A percentile compares a stretch with the other conserved stretches of the same genome.
Conservation (phyloP, 2,797 vertebrate genomes). For the Mycteria americana region DNA sequence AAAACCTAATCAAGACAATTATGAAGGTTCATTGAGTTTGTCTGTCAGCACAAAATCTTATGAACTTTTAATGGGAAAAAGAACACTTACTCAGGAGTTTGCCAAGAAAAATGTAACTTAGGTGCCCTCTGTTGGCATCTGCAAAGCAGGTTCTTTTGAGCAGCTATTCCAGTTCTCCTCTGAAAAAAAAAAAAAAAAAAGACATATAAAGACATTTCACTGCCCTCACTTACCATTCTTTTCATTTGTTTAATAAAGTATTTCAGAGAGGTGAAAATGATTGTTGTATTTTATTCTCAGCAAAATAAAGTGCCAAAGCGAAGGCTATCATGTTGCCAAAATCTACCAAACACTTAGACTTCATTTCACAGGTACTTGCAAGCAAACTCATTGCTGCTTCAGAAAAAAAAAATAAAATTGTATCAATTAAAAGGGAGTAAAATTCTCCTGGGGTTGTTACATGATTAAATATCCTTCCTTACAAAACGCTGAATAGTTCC, state of each 20-base stretch:
- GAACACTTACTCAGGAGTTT: not conserved
- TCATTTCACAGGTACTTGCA: not conserved
- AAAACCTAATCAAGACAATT: not conserved
- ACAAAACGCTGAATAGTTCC: not conserved
- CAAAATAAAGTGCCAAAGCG: not conserved
- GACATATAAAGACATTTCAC: not conserved
- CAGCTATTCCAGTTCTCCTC: not conserved
- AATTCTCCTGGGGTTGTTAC: not conserved
- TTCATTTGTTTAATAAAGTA: not conserved
- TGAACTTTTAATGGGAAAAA: not conserved
- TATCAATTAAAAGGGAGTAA: not conserved
- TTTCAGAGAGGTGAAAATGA: not conserved
- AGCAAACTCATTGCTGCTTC: not conserved
- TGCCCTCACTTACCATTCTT: not conserved
- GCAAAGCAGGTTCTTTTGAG: not conserved
- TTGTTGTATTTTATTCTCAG: not conserved
- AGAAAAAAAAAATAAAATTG: not conserved
- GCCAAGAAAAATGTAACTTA: not conserved
- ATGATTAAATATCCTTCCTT: not conserved
- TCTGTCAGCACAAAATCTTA: not conserved
- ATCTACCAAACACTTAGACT: not conserved
- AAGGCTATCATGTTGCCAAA: not conserved
- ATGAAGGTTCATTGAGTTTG: not conserved
- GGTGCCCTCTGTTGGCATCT: conserved; percentile 39
- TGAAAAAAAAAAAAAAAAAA: not conserved